These are phyloP conservation scores for Chaetophractus vellerosus DNA, from an alignment of 2,797 vertebrate genomes.

Conservation along the genomic window DNA sequence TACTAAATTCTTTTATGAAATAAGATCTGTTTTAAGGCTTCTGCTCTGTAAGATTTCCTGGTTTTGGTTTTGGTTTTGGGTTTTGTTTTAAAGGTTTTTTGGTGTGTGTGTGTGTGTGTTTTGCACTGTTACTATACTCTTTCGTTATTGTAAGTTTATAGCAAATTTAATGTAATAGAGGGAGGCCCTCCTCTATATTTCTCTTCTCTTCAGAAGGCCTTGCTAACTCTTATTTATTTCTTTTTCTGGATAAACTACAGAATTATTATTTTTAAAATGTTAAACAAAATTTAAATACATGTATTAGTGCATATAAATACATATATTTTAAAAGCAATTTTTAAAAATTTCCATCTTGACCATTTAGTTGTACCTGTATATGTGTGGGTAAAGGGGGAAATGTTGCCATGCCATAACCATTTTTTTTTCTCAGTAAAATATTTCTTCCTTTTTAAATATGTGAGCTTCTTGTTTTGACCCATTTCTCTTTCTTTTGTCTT, in stretches of 20 bases:
- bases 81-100: too few relatives aligned
- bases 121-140: background rate
- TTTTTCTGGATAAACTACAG: background rate
- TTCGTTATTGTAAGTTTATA: background rate
- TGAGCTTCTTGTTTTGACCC: background rate
- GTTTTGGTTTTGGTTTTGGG: background rate
- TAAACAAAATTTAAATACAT: background rate
- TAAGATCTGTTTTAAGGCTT: background rate
- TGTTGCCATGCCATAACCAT: background rate
- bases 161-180: background rate
- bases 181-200: background rate
- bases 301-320: too few relatives aligned
- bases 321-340: background rate
- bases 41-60: background rate
- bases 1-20: constrained; percentile 1
- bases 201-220: constrained; percentile 1
- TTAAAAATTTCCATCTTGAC: background rate
- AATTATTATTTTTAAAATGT: background rate
- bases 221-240: background rate
- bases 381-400: background rate
- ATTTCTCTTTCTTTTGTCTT: constrained; percentile 51
- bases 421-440: background rate
- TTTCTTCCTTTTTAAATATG: constrained; percentile 28
- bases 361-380: background rate
- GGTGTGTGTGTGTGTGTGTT: background rate